Evolutionary conservation across 2,797 vertebrate species (phyloP).

Genomic region (Anguilla marmorata): DNA sequence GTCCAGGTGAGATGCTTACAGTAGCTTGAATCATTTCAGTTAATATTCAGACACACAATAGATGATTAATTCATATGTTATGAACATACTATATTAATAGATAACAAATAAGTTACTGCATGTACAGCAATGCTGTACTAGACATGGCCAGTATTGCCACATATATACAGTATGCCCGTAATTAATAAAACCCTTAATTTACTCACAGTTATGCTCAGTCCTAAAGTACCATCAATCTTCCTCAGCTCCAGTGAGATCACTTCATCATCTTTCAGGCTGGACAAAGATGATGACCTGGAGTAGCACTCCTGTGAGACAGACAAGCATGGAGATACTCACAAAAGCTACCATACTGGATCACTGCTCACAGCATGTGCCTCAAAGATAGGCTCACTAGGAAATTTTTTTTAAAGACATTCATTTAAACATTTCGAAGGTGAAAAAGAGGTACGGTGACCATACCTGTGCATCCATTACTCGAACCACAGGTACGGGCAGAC

Average conservation of each 20-base stretch:
- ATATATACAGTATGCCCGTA: neutral
- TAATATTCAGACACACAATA: neutral
- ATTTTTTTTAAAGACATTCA: too few relatives aligned
- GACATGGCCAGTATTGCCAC: neutral
- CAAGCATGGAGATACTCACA: neutral
- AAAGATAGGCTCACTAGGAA: neutral
- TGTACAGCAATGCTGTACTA: neutral
- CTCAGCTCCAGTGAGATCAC: conserved; percentile 76
- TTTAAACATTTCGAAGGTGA: neutral
- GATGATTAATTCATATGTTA: neutral
- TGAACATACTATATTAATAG: neutral
- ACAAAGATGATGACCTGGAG: conserved; percentile 61
- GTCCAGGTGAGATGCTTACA: neutral
- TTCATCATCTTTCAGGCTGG: conserved; percentile 66
- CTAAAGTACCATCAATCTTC: conserved; percentile 83
- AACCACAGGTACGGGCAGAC: conserved; percentile 69
- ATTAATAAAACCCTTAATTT: neutral
- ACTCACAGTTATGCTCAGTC: conserved; percentile 89
- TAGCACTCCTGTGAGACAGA: conserved; percentile 60
- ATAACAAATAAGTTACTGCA: neutral
- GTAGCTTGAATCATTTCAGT: neutral
- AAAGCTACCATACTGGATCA: neutral
- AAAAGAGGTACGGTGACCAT: conserved; percentile 38
- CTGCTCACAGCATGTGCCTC: neutral
- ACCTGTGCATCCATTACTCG: conserved; percentile 78